A percentile compares a stretch with the other conserved stretches of the same genome.
Evolutionary conservation across 2,888 invertebrate genomes (phyloP).

Genomic region (Carpatolechia fugitivella): DNA sequence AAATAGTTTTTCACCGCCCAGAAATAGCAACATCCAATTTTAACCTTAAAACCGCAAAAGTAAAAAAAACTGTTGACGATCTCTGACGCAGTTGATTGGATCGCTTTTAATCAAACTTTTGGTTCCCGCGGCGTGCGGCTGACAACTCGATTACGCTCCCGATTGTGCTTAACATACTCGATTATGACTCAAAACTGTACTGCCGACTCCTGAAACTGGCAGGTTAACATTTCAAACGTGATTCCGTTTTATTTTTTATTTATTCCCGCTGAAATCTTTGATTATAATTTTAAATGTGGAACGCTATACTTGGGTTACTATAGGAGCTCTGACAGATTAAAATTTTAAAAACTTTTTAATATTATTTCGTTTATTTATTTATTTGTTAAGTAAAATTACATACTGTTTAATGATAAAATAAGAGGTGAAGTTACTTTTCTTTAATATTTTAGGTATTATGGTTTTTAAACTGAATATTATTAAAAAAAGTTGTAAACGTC

Average conservation of each 20-base stretch:
- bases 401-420: too few relatives aligned
- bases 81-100: constrained; percentile 33
- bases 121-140: constrained; percentile 33
- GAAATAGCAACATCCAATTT: background rate
- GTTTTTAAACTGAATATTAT: too few relatives aligned
- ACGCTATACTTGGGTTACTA: too few relatives aligned
- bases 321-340: too few relatives aligned
- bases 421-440: too few relatives aligned
- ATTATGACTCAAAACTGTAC: constrained; percentile 33
- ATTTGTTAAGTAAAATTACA: too few relatives aligned
- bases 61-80: constrained; percentile 9
- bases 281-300: too few relatives aligned
- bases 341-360: too few relatives aligned
- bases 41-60: background rate
- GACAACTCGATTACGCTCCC: constrained; percentile 48
- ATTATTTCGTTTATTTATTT: too few relatives aligned
- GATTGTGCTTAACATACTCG: constrained; percentile 39
- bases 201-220: background rate
- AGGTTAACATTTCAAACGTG: constrained; percentile 2
- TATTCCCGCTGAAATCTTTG: background rate
- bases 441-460: too few relatives aligned
- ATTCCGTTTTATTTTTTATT: background rate
- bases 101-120: constrained; percentile 47
- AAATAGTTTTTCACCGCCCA: background rate
- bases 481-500: too few relatives aligned